Evolutionary conservation across 2,113 vertebrate species (phyloP), one percentile per base, ranked within the genome.

Genomic region (Struthio camelus): DNA sequence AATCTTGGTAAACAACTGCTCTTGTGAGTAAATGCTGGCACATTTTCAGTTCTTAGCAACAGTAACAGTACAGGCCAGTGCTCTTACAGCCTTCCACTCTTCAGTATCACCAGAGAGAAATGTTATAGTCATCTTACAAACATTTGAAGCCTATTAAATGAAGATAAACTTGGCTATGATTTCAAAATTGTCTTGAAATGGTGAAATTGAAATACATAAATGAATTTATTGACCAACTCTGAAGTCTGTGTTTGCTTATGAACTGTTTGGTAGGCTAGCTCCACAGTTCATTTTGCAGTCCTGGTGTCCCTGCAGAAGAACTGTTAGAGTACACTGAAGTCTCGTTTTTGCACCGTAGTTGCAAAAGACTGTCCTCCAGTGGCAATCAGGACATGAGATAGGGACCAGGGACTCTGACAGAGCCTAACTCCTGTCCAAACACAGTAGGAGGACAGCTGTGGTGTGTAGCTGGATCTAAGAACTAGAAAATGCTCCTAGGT

Each of bases 311-410:
- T 58, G 34, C 14, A 30, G 28, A 92, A 59, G 40, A 20, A 10
- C 34, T 23, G 8, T 24, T 66, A 44, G 8, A 80, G 38, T 7
- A 53, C 38, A 24, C 12, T 2, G 5, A 87, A 90, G 4, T 61
- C n/a, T 73, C 48, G 28, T 90, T 75, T 79, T 80, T 34, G 18
- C 44, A 53, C 16, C 44, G 61, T 36, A 6, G 2, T n/a, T 58
- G 44, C 28, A 73, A 80, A 80, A 86, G 28, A 2, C 40, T 36
- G 7, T 50, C 34, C 10, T 46, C 24, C 75, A 38, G 4, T 18
- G 25, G 16, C 38, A 25, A 1, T 38, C 0, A 0, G 32, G 56
- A 34, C 30, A 34, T 59, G 56, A 59, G 28, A 59, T 10, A 27
- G 34, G 53, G n/a, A 54, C 20, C 14, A 8, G 12, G n/a, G 7